Percentiles rank a stretch among this genome's conserved stretches.
These are phyloP conservation scores for Sminthopsis crassicaudata DNA, from an alignment of 2,113 vertebrate genomes.

Conservation along the genomic window DNA sequence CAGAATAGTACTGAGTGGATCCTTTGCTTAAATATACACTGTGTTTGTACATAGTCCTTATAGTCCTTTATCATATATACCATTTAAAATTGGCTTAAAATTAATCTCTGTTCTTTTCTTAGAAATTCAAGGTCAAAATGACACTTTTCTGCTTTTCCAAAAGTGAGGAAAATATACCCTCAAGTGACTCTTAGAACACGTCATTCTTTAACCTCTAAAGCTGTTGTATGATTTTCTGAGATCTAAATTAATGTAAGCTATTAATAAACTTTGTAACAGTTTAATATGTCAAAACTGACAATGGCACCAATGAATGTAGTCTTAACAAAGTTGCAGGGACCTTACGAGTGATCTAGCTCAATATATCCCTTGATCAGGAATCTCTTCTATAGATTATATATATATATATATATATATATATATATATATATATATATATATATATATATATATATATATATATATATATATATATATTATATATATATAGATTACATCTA, in stretches of 20 bases:
- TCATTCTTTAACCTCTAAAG: background rate
- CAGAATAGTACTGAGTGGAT: background rate
- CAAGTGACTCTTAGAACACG: background rate
- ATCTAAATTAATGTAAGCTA: background rate
- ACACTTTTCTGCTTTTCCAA: background rate
- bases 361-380: background rate
- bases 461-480: too few relatives aligned
- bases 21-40: background rate
- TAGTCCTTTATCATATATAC: background rate
- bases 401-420: too few relatives aligned
- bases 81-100: background rate
- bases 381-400: background rate
- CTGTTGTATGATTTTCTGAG: background rate
- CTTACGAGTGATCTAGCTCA: background rate
- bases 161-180: background rate
- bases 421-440: too few relatives aligned
- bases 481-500: too few relatives aligned
- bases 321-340: background rate
- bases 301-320: background rate
- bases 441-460: too few relatives aligned
- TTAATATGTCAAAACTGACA: background rate
- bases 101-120: background rate
- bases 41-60: background rate
- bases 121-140: constrained; percentile 1
- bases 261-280: background rate